phyloP scores from a whole-genome alignment of 2,113 vertebrate species.

The Caranx melampygus region DNA sequence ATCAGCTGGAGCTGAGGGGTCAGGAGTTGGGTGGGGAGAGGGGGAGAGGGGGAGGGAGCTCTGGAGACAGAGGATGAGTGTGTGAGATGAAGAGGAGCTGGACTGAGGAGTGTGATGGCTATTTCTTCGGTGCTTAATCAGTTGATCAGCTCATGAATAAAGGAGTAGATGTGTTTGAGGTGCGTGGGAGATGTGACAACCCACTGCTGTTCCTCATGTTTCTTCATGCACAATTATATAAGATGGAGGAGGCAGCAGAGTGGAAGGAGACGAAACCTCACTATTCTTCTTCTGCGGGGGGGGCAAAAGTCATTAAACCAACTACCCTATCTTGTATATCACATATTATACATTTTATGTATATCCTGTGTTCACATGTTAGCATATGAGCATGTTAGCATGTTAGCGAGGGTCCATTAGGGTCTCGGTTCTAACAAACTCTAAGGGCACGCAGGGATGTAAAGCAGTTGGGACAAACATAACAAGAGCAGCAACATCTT shows the following conservation, averaged over 20 bases:
- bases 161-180: constrained; percentile 27
- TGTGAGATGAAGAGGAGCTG: not conserved
- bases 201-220: constrained; percentile 22
- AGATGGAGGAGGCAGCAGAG: not conserved
- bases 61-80: not conserved
- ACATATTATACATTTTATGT: too few species aligned
- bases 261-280: constrained; percentile 31
- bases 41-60: not conserved
- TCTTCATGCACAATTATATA: constrained; percentile 11
- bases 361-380: too few species aligned
- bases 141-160: constrained; percentile 41
- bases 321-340: too few species aligned
- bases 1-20: constrained; percentile 13
- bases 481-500: too few species aligned
- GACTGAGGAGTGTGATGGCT: not conserved
- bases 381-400: too few species aligned
- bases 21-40: not conserved
- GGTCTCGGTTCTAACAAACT: too few species aligned
- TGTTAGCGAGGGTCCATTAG: too few species aligned
- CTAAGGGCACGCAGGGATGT: too few species aligned
- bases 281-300: not conserved
- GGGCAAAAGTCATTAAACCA: too few species aligned
- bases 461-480: too few species aligned
- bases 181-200: constrained; percentile 19
- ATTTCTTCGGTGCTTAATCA: constrained; percentile 14